phyloP scores from a whole-genome alignment of 2,797 vertebrate species.

The Tarsius wallacei region DNA sequence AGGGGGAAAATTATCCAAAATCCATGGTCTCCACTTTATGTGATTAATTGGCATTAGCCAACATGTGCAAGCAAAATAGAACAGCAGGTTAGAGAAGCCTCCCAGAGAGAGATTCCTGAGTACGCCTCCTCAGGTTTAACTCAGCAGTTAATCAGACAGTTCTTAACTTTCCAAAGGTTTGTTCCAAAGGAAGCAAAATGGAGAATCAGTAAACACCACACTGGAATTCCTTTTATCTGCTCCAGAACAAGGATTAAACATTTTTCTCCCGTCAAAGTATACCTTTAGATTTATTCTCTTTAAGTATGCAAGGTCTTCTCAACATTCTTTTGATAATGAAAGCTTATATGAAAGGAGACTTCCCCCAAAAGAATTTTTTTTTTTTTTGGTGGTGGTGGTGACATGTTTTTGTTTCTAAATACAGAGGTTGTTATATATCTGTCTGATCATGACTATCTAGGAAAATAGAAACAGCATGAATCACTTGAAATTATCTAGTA shows the following conservation, averaged over 20 bases:
- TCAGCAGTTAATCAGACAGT: slow-evolving; percentile 1
- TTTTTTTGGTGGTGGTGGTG: not conserved
- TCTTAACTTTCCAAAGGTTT: not conserved
- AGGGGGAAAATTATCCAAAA: slow-evolving; percentile 1
- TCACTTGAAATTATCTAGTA: not conserved
- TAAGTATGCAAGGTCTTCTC: not conserved
- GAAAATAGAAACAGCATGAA: not conserved
- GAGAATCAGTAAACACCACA: not conserved
- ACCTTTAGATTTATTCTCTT: not conserved
- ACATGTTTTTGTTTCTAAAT: slow-evolving; percentile 16
- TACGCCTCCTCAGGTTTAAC: not conserved
- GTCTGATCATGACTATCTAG: not conserved
- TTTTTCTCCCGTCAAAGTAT: not conserved
- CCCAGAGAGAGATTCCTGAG: not conserved
- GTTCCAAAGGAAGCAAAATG: not conserved
- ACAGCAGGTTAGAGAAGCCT: not conserved
- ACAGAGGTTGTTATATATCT: not conserved
- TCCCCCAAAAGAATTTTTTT: not conserved
- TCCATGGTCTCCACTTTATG: slow-evolving; percentile 2
- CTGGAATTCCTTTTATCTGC: not conserved
- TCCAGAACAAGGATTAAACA: not conserved
- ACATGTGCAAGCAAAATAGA: not conserved
- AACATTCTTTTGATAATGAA: not conserved
- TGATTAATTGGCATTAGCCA: slow-evolving; percentile 56
- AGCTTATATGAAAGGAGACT: not conserved